Conservation (phyloP, 2,113 vertebrate genomes). For the Xiphophorus hellerii region DNA sequence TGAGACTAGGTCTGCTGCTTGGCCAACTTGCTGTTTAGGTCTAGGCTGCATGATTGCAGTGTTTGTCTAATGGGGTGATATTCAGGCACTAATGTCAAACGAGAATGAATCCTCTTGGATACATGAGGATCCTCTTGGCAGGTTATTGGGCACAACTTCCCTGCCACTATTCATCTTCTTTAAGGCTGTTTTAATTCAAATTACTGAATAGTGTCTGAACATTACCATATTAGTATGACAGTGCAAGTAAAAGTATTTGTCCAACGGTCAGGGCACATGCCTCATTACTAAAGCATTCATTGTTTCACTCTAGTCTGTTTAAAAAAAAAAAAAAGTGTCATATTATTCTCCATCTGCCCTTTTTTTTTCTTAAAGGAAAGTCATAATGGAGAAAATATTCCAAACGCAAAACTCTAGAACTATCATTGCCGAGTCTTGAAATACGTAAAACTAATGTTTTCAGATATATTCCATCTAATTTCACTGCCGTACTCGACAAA, state of each 20-base stretch:
- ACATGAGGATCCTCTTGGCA: background rate
- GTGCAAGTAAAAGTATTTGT: background rate
- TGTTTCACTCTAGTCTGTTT: background rate
- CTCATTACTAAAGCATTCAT: background rate
- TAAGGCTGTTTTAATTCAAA: background rate
- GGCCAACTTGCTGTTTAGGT: background rate
- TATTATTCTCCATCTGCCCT: background rate
- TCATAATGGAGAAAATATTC: background rate
- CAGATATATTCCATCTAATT: too few species aligned
- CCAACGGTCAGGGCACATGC: background rate
- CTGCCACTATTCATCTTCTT: background rate
- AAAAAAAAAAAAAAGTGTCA: background rate
- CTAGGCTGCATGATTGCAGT: background rate
- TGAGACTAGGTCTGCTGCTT: background rate
- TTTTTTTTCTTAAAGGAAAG: background rate
- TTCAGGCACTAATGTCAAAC: background rate
- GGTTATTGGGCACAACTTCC: background rate
- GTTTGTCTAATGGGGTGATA: background rate
- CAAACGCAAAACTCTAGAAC: background rate
- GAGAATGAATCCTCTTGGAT: background rate
- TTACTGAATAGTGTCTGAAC: background rate
- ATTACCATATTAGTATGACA: background rate
- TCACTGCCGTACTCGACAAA: too few species aligned
- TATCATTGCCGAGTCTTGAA: background rate
- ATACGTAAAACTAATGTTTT: too few species aligned